Evolutionary conservation across 2,888 invertebrate genomes (phyloP).

Genomic region (Deroplatys truncata): DNA sequence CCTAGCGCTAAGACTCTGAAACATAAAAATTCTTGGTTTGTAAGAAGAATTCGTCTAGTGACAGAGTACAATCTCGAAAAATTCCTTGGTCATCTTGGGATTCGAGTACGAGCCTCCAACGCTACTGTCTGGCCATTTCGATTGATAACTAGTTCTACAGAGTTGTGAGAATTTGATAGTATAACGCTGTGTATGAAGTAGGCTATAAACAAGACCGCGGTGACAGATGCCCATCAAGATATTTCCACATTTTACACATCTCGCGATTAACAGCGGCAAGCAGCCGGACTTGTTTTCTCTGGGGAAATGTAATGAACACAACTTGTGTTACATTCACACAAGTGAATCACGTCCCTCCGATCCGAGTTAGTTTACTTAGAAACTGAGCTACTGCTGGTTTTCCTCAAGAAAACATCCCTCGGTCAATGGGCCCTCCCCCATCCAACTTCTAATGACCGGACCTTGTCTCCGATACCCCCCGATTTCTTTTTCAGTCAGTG

Average conservation of each 20-base stretch:
- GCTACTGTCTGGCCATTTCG: no score
- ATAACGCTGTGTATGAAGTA: neutral
- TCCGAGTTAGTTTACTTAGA: neutral
- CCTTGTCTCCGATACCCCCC: constrained; percentile 15
- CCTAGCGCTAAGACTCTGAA: no score
- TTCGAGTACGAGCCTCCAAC: no score
- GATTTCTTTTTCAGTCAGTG: neutral
- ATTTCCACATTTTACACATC: neutral
- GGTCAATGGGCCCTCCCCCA: constrained; percentile 8
- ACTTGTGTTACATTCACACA: neutral
- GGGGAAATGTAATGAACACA: neutral
- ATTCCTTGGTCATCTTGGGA: no score
- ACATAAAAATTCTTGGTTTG: no score
- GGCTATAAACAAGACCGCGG: neutral
- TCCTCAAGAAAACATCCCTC: neutral
- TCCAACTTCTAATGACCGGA: constrained; percentile 21
- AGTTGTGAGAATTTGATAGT: no score
- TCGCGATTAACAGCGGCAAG: neutral
- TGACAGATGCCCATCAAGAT: neutral
- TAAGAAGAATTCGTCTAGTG: no score
- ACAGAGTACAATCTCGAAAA: no score
- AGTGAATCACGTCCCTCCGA: neutral
- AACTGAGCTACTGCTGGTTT: neutral
- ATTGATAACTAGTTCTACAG: no score
- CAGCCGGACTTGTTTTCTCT: neutral